Evolutionary conservation across 2,888 invertebrate genomes (phyloP), one percentile per base, ranked within the genome.

Genomic region (Hermaeophaga mercurialis): DNA sequence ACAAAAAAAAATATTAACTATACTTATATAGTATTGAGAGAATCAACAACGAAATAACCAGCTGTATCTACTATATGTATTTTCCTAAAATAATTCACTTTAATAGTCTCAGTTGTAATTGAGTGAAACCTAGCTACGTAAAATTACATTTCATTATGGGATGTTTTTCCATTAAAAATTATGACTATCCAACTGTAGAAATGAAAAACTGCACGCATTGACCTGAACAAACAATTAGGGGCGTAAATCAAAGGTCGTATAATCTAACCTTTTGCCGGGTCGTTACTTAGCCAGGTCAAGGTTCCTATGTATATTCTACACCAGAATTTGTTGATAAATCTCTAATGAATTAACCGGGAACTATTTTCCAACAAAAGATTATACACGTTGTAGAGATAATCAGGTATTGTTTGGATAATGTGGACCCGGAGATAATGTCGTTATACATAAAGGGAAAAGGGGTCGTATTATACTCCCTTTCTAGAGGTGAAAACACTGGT

Each of bases 281-380:
- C 39, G 28, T 48, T 54, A 47, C 34, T 47, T 47, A 22, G 6
- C 22, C 22, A 22, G 49, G 55, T 56, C 55, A 56, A 56, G 55
- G 55, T 48, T 31, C 24, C 6, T 1, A 33, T 38, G 22, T 43
- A 34, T 55, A 44, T 55, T 33, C 36, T 44, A 18, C 3, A 18
- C 3, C 17, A 15, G 12, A 38, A 31, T 45, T n/a, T 22, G 33
- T 45, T 34, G 50, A 45, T 47, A 49, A 44, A 56, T 49, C 49
- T 38, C 49, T 28, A 49, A 49, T 49, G 55, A 49, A 56, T 56
- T 56, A 56, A 49, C 38, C 34, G 22, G 44, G 38, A 45, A 56
- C 49, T 49, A 49, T 56, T 50, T 50, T 39, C 45, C 3, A 50
- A 56, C 56, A 56, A 45, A 56, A 50, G 56, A 50, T 56, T 56